Evolutionary conservation across 2,888 invertebrate species (phyloP).

Genomic region (Rhagonycha lutea): DNA sequence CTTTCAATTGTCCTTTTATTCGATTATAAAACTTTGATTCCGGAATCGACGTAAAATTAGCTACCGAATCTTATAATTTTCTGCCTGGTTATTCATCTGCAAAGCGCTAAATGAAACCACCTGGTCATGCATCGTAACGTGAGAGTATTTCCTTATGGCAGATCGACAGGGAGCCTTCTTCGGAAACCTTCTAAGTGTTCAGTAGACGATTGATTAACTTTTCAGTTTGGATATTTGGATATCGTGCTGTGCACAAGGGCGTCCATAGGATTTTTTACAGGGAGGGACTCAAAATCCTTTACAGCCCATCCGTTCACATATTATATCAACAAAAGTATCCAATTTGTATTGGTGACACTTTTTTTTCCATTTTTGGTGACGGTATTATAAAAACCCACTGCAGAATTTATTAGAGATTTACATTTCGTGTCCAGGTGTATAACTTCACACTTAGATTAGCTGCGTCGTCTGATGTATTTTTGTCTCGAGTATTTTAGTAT

Average conservation of each 20-base stretch:
- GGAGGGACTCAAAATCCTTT: neutral
- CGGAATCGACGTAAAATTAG: neutral
- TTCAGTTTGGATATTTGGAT: too few species aligned
- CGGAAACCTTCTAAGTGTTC: neutral
- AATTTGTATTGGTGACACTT: neutral
- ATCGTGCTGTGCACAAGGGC: neutral
- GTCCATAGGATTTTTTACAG: neutral
- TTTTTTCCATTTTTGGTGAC: neutral
- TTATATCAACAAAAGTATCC: too few species aligned
- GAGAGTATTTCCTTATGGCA: neutral
- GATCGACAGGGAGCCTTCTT: neutral
- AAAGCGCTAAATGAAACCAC: neutral
- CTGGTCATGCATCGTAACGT: neutral
- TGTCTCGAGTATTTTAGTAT: slow-evolving; percentile 3
- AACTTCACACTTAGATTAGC: slow-evolving; percentile 14
- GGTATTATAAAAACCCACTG: neutral
- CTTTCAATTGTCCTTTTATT: neutral
- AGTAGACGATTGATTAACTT: neutral
- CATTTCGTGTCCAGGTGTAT: slow-evolving; percentile 6
- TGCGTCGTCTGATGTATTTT: slow-evolving; percentile 14
- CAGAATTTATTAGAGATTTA: slow-evolving; percentile 1
- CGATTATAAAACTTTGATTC: too few species aligned
- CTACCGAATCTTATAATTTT: neutral
- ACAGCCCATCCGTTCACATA: too few species aligned
- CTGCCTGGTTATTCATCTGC: neutral